These are phyloP conservation scores for Corythornis madagascariensis DNA, from an alignment of 2,113 vertebrate genomes.

Conservation along the genomic window DNA sequence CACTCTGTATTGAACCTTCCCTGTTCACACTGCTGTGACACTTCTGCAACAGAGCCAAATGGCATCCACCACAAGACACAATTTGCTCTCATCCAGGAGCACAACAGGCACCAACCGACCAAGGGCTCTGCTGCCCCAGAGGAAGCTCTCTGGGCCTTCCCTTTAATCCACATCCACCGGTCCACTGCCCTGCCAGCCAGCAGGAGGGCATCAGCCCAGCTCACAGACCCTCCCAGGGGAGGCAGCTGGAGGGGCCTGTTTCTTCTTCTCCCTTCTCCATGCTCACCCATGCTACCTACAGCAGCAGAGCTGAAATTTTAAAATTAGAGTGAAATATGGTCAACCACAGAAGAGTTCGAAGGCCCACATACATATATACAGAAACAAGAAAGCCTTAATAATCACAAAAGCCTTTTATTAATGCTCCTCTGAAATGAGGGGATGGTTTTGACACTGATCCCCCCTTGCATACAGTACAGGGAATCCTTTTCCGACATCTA, in stretches of 20 bases:
- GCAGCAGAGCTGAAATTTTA: background rate
- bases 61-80: background rate
- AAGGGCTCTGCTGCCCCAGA: background rate
- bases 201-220: background rate
- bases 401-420: background rate
- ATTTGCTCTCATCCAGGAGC: background rate
- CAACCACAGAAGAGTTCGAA: background rate
- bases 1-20: background rate
- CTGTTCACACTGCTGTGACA: background rate
- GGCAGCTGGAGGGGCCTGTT: background rate
- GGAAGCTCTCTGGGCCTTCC: background rate
- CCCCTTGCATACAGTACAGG: background rate
- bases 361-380: background rate
- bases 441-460: background rate
- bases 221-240: background rate
- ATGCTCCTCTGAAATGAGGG: background rate
- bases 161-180: rapidly evolving
- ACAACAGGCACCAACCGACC: background rate
- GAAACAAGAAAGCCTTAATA: background rate
- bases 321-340: background rate
- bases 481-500: background rate
- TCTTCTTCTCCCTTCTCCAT: background rate
- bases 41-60: background rate
- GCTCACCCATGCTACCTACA: background rate
- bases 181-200: background rate